Evolutionary conservation across 2,797 vertebrate genomes (phyloP).

Genomic region (Galago senegalensis): DNA sequence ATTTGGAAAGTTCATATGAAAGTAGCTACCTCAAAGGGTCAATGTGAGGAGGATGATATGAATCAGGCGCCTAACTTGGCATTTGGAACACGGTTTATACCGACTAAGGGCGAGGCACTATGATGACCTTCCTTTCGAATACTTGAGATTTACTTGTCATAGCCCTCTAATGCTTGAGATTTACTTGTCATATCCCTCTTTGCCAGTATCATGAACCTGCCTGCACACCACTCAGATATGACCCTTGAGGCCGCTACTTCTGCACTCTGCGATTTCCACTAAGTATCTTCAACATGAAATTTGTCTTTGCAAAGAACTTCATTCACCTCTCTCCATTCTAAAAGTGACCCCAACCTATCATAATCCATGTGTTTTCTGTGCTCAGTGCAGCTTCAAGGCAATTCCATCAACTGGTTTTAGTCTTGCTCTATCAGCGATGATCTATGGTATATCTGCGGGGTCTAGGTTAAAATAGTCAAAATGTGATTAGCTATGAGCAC

Average conservation of each 20-base stretch:
- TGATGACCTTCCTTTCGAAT: not conserved
- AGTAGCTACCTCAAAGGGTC: not conserved
- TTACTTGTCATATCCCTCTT: not conserved
- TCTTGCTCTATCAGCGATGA: conserved; percentile 64
- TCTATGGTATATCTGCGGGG: conserved; percentile 72
- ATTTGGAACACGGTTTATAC: not conserved
- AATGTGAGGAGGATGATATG: not conserved
- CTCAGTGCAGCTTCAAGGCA: conserved; percentile 59
- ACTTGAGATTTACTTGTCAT: not conserved
- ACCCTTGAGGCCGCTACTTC: not conserved
- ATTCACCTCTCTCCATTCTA: conserved; percentile 59
- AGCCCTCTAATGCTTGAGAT: not conserved
- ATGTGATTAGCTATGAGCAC: conserved; percentile 73
- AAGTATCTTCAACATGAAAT: conserved; percentile 6
- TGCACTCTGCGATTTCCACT: not conserved
- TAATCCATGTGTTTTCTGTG: not conserved
- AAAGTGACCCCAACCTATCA: conserved; percentile 39
- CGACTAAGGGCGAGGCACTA: not conserved
- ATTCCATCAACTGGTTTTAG: conserved; percentile 65
- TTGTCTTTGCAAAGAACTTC: conserved; percentile 51
- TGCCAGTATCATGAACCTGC: not conserved
- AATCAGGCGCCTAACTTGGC: not conserved
- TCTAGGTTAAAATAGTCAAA: conserved; percentile 73
- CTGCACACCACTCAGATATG: not conserved
- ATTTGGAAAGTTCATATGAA: not conserved